Conservation (phyloP, 2,113 vertebrate species). For the Okapia johnstoni region DNA sequence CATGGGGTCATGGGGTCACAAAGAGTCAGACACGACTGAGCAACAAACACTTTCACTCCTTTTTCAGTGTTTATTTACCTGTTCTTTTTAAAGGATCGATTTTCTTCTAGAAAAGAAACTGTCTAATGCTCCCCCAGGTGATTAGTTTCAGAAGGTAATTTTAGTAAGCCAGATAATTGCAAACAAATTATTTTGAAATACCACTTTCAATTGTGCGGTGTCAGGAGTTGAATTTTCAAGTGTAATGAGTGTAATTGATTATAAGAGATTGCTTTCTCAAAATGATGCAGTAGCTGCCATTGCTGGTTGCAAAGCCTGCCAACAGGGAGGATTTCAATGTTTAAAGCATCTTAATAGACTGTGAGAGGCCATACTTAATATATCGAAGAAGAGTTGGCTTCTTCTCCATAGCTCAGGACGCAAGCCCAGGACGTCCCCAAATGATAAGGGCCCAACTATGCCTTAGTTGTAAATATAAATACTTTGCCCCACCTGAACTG, state of each 20-base stretch:
- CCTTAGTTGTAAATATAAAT: neutral
- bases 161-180: slow-evolving; percentile 43
- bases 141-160: slow-evolving; percentile 46
- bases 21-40: neutral
- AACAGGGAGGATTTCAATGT: neutral
- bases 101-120: slow-evolving; percentile 14
- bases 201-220: slow-evolving; percentile 27
- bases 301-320: neutral
- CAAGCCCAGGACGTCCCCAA: neutral
- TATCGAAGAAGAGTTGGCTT: neutral
- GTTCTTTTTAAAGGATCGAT: neutral
- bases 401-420: neutral
- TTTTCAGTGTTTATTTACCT: neutral
- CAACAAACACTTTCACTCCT: neutral
- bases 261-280: neutral
- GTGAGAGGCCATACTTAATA: neutral
- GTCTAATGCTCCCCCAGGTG: neutral
- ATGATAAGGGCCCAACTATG: neutral
- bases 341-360: neutral
- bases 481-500: neutral
- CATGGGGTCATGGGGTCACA: neutral
- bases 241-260: slow-evolving; percentile 49
- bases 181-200: slow-evolving; percentile 57
- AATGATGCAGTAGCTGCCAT: neutral
- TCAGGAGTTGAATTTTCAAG: slow-evolving; percentile 14